phyloP scores from a whole-genome alignment of 2,113 vertebrate genomes.

The Proteles cristata region DNA sequence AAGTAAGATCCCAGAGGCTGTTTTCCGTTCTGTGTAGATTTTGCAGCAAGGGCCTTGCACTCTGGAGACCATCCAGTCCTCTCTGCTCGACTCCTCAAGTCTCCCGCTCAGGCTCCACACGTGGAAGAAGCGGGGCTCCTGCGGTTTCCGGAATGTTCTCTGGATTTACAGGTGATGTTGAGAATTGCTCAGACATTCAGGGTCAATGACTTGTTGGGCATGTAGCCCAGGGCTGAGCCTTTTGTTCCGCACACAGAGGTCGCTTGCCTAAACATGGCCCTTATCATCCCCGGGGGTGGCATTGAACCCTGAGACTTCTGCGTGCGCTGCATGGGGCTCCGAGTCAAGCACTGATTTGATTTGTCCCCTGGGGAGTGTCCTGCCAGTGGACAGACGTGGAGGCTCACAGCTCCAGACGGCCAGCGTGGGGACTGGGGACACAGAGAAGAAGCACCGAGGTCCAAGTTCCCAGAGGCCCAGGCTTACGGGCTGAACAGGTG shows the following conservation, averaged over 20 bases:
- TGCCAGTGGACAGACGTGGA: neutral
- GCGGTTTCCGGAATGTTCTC: neutral
- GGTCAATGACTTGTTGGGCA: neutral
- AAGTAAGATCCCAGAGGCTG: rapidly evolving
- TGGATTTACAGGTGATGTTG: rapidly evolving
- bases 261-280: neutral
- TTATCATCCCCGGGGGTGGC: neutral
- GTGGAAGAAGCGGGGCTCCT: rapidly evolving
- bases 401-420: neutral
- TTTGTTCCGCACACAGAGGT: neutral
- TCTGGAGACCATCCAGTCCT: rapidly evolving
- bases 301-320: neutral
- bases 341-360: rapidly evolving
- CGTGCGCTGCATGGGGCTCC: rapidly evolving
- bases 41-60: neutral
- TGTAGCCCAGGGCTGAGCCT: neutral
- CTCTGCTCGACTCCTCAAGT: rapidly evolving
- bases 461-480: neutral
- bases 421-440: neutral
- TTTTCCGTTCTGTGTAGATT: neutral
- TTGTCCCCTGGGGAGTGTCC: rapidly evolving
- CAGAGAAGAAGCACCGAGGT: neutral
- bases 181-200: neutral
- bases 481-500: neutral
- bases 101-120: rapidly evolving